Conservation (phyloP, 2,113 vertebrate genomes). For the Sturnus vulgaris region DNA sequence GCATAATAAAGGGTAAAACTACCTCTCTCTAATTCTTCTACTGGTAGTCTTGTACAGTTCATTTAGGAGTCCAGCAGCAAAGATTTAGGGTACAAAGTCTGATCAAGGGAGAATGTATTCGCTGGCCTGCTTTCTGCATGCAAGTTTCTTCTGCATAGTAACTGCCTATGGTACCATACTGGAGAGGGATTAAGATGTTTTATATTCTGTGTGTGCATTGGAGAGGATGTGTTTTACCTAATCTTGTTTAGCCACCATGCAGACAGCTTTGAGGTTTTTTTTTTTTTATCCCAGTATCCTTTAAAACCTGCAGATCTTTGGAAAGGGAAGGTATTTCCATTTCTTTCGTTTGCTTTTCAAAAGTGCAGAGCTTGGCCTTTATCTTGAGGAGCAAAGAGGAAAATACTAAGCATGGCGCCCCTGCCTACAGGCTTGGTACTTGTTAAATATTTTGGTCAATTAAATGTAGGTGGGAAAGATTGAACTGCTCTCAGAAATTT, state of each 20-base stretch:
- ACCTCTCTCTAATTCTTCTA: background rate
- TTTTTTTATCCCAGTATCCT: slow-evolving; percentile 60
- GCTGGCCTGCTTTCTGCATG: background rate
- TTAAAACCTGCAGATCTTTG: slow-evolving; percentile 76
- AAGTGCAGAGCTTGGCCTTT: slow-evolving; percentile 65
- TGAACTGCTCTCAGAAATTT: slow-evolving; percentile 25
- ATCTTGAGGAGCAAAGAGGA: slow-evolving; percentile 53
- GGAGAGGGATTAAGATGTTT: slow-evolving; percentile 71
- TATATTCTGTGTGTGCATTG: slow-evolving; percentile 80
- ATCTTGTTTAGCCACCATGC: slow-evolving; percentile 84
- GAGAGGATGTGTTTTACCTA: slow-evolving; percentile 84
- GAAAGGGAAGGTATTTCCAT: slow-evolving; percentile 71
- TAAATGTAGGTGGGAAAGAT: background rate
- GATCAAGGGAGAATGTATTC: background rate
- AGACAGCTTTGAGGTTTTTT: slow-evolving; percentile 78
- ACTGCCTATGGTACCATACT: slow-evolving; percentile 25
- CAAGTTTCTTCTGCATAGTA: background rate
- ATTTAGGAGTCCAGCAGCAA: background rate
- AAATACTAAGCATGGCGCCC: slow-evolving; percentile 63
- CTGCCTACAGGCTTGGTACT: slow-evolving; percentile 74
- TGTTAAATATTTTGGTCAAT: slow-evolving; percentile 80
- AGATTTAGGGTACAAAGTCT: background rate
- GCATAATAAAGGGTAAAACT: background rate
- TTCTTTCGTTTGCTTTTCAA: slow-evolving; percentile 70
- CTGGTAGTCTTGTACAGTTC: background rate